Conservation (phyloP, 1,140 invertebrate species). For the Ditylenchus dipsaci region DNA sequence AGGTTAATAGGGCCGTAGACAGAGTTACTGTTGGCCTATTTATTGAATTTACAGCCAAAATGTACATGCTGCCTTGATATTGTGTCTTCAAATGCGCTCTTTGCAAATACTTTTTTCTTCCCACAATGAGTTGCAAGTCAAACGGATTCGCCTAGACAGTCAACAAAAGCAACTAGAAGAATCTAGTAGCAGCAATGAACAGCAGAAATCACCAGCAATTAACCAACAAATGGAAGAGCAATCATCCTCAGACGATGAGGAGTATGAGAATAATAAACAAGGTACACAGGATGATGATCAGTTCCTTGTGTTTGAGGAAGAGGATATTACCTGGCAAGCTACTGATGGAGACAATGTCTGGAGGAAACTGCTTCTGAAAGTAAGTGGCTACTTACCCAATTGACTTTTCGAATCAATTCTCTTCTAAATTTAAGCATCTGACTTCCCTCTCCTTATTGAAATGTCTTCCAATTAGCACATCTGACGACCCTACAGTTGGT, state of each 20-base stretch:
- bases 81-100: conserved; percentile 15
- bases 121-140: background rate
- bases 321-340: conserved; percentile 4
- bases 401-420: background rate
- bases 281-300: background rate
- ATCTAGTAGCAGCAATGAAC: background rate
- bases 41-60: conserved; percentile 22
- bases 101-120: background rate
- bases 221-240: background rate
- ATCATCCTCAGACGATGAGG: background rate
- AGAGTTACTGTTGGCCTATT: too few relatives aligned
- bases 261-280: background rate
- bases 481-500: background rate
- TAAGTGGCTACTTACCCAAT: background rate
- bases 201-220: background rate
- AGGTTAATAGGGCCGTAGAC: too few relatives aligned
- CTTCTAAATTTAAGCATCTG: conserved; percentile 21
- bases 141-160: background rate
- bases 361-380: background rate
- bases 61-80: conserved; percentile 27
- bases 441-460: conserved; percentile 15
- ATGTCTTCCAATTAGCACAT: background rate
- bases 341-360: background rate
- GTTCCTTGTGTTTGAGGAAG: conserved; percentile 3
- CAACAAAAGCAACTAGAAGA: too few relatives aligned